These are phyloP conservation scores for Chaetorhynchus papuensis DNA, from an alignment of 2,113 vertebrate species.

Conservation along the genomic window DNA sequence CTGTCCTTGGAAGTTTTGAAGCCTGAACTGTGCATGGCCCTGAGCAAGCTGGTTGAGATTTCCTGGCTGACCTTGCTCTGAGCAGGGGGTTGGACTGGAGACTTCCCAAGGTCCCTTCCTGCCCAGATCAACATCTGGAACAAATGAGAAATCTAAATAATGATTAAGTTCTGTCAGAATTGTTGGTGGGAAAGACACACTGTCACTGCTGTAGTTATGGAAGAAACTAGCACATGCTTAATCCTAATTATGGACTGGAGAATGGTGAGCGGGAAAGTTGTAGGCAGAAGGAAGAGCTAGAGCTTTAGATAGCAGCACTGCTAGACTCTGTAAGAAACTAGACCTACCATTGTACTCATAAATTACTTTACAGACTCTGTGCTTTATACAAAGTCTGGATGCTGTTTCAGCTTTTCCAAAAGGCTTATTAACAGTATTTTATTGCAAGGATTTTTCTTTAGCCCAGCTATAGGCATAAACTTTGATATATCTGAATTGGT, in stretches of 20 bases:
- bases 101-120: background rate
- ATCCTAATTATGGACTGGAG: background rate
- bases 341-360: background rate
- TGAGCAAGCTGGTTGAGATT: background rate
- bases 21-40: background rate
- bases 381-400: background rate
- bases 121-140: background rate
- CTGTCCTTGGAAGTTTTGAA: background rate
- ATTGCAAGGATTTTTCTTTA: background rate
- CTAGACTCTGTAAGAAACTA: background rate
- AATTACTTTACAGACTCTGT: background rate
- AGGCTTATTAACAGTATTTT: background rate
- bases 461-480: background rate
- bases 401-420: background rate
- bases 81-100: background rate
- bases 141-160: background rate
- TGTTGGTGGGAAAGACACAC: background rate
- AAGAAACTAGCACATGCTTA: background rate
- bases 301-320: background rate
- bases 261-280: background rate
- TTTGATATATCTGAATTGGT: background rate
- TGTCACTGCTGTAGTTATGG: background rate
- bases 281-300: background rate
- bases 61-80: background rate
- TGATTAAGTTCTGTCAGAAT: background rate